Conservation (phyloP, 2,113 vertebrate species). For the Chionodraco myersi region DNA sequence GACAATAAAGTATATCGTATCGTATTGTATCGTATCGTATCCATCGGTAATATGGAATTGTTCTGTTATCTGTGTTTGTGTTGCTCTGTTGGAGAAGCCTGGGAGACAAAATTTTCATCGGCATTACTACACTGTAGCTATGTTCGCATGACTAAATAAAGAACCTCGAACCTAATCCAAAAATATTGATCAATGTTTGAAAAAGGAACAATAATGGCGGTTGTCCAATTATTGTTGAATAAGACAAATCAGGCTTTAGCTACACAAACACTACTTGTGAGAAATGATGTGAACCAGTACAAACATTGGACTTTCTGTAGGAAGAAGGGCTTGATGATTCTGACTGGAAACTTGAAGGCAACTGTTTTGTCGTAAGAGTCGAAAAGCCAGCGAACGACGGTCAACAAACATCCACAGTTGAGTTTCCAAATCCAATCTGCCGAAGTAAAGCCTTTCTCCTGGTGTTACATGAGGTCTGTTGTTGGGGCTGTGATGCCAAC, state of each 20-base stretch:
- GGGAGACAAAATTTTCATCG: too few relatives aligned
- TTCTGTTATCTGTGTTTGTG: too few relatives aligned
- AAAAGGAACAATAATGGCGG: background rate
- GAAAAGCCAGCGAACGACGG: background rate
- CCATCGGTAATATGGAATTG: too few relatives aligned
- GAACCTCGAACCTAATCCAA: background rate
- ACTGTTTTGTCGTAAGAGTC: background rate
- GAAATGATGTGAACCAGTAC: background rate
- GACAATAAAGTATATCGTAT: too few relatives aligned
- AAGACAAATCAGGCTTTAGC: background rate
- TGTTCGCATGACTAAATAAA: too few relatives aligned
- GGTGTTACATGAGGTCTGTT: constrained; percentile 23
- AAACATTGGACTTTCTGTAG: background rate
- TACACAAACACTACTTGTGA: background rate
- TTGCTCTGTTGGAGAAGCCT: too few relatives aligned
- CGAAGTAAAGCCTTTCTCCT: constrained; percentile 6
- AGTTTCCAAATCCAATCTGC: background rate
- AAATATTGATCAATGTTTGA: background rate
- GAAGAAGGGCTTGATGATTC: constrained; percentile 8
- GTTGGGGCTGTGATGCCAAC: constrained; percentile 1
- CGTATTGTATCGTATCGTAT: too few relatives aligned
- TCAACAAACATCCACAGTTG: background rate
- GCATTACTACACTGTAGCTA: too few relatives aligned
- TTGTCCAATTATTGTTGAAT: background rate
- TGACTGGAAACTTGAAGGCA: background rate